phyloP scores from a whole-genome alignment of 1,140 invertebrate genomes.

The Calliphora vicina region DNA sequence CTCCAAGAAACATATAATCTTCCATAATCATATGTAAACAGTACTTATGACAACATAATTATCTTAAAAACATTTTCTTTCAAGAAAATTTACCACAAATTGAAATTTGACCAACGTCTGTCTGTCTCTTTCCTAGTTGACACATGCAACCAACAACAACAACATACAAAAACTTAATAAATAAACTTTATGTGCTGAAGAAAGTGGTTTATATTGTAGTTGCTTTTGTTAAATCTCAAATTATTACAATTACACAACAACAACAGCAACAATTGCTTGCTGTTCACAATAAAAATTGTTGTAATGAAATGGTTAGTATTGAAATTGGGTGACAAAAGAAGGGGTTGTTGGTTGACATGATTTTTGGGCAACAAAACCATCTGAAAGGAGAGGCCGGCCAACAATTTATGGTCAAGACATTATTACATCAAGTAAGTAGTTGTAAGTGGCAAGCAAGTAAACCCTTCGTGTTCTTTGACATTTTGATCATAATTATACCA shows the following conservation, averaged over 20 bases:
- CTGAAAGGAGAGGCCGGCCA: neutral
- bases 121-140: neutral
- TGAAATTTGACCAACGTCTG: neutral
- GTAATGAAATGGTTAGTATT: neutral
- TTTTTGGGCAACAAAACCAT: neutral
- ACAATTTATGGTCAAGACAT: neutral
- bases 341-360: neutral
- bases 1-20: too few relatives aligned
- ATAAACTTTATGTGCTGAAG: neutral
- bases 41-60: neutral
- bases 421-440: neutral
- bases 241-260: neutral
- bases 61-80: slow-evolving; percentile 2
- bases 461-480: neutral
- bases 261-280: neutral
- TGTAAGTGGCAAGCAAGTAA: neutral
- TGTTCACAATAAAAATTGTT: too few relatives aligned
- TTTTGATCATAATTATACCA: slow-evolving; percentile 11
- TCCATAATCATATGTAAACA: neutral
- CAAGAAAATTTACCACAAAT: slow-evolving; percentile 5
- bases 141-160: neutral
- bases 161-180: neutral
- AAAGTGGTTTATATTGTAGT: neutral
- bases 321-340: slow-evolving; percentile 3
- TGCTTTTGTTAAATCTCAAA: neutral